Percentiles rank a stretch among this genome's conserved stretches.
phyloP scores from a whole-genome alignment of 1,140 invertebrate genomes.

The Pinna nobilis region DNA sequence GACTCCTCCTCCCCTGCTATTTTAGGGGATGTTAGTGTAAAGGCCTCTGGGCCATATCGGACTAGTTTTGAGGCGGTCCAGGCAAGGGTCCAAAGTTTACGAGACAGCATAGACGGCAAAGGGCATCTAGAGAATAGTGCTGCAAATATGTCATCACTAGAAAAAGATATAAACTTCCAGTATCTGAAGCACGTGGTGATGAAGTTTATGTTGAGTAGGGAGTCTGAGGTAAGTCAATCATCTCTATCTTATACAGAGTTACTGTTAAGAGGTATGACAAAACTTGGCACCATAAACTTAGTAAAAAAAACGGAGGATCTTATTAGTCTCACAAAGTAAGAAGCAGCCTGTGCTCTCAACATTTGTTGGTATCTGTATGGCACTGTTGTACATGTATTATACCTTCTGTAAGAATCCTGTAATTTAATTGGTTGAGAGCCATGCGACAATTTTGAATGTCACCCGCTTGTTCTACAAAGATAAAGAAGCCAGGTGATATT shows the following conservation, averaged over 20 bases:
- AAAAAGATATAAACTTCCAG: constrained; percentile 84
- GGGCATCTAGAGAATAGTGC: constrained; percentile 18
- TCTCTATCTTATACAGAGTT: not conserved
- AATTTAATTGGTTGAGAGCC: too few species aligned
- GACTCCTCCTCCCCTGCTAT: constrained; percentile 2
- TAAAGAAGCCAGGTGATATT: too few species aligned
- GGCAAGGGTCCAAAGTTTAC: not conserved
- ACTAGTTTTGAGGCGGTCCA: not conserved
- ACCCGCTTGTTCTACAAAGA: too few species aligned
- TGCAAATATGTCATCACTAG: constrained; percentile 61
- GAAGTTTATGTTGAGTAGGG: constrained; percentile 92
- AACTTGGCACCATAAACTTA: too few species aligned
- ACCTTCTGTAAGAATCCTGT: too few species aligned
- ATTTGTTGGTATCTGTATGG: too few species aligned
- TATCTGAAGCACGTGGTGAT: constrained; percentile 95
- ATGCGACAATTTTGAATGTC: too few species aligned
- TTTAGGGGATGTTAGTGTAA: constrained; percentile 1
- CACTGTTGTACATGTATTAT: too few species aligned
- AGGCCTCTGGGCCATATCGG: not conserved
- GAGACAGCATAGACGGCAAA: constrained; percentile 8
- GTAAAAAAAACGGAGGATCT: too few species aligned
- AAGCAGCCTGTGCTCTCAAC: too few species aligned
- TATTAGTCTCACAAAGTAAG: too few species aligned
- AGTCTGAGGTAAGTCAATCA: constrained; percentile 82
- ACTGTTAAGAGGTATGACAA: too few species aligned